These are phyloP conservation scores for Exephanes ischioxanthus DNA, from an alignment of 2,888 invertebrate genomes.

Conservation along the genomic window DNA sequence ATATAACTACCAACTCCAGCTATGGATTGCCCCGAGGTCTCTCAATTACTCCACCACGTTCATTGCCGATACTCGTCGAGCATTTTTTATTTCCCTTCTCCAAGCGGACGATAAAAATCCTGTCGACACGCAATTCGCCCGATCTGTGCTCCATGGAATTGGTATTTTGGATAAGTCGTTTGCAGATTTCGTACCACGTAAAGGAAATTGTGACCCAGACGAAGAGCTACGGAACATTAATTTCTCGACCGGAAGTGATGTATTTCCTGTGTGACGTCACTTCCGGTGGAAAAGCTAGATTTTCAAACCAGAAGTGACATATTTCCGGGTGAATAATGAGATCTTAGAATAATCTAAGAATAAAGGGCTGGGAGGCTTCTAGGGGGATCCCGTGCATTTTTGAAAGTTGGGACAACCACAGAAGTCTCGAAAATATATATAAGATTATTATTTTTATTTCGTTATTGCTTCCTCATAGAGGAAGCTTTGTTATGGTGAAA, in stretches of 20 bases:
- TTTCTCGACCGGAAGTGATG: too few species aligned
- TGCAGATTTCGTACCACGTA: background rate
- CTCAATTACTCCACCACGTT: background rate
- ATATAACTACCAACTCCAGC: constrained; percentile 9
- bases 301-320: too few species aligned
- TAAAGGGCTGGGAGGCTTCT: too few species aligned
- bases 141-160: background rate
- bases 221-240: background rate
- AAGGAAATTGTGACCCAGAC: background rate
- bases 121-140: background rate
- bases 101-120: background rate
- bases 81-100: background rate
- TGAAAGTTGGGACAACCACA: too few species aligned
- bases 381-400: too few species aligned
- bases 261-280: too few species aligned
- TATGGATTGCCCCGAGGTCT: background rate
- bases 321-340: background rate
- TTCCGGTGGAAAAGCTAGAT: too few species aligned
- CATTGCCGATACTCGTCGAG: background rate
- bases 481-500: too few species aligned
- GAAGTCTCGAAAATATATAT: too few species aligned
- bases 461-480: too few species aligned
- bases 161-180: background rate
- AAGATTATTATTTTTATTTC: too few species aligned
- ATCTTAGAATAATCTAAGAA: background rate